Evolutionary conservation across 2,797 vertebrate genomes (phyloP), one percentile per base, ranked within the genome.

Genomic region (Micromesistius poutassou): DNA sequence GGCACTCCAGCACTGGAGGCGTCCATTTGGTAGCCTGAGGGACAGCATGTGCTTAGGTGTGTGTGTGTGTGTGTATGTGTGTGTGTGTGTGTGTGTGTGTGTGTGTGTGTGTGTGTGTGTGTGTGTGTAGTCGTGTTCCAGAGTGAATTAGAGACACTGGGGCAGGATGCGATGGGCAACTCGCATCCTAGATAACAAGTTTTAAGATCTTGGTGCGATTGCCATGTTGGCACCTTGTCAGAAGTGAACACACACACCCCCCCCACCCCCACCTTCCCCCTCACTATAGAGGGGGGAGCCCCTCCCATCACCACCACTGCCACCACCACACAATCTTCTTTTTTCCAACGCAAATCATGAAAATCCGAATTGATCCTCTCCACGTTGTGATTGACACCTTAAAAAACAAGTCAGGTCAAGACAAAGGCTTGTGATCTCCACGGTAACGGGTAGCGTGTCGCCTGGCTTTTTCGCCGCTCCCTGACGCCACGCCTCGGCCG

Each of bases 201-300:
- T 62, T 4, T 1, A 62, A 62, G 55, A 9, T 25, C 22, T 25
- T 25, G 55, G n/a, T 62, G 62, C 25, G 62, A 25, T 68, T n/a
- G 62, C n/a, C 8, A 68, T 62, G 55, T 62, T 62, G 50, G 50
- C 50, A n/a, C 50, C 50, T 62, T 62, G 50, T 62, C 55, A 62
- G 55, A 25, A 62, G 55, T n/a, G 22, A 8, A 62, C 55, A n/a
- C 22, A n/a, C n/a, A n/a, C n/a, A n/a, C 4, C 55, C 55, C 22
- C 50, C 22, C 50, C 55, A n/a, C 4, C 55, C 55, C 22, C 50
- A 5, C 50, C 55, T 25, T 2, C n/a, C 55, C 22, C 22, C 55
- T 25, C 55, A 9, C 55, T 62, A 25, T 25, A 62, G 55, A 38
- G 36, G 36, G 36, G 36, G 36, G 36, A 25, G 1, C 55, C 55